These are phyloP conservation scores for Antennarius maculatus DNA, from an alignment of 2,797 vertebrate species.

Conservation along the genomic window DNA sequence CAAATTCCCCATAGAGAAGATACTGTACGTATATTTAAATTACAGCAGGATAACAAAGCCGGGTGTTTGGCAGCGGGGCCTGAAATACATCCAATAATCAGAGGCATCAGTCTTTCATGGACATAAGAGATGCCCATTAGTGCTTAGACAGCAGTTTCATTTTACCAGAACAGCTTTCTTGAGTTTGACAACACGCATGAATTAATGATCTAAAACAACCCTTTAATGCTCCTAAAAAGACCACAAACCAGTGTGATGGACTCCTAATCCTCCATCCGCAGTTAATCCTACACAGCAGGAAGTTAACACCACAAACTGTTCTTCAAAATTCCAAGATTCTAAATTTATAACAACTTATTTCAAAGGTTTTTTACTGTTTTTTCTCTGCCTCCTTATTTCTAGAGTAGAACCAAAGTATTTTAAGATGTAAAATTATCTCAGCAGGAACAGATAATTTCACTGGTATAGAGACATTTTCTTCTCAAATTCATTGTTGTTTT, in stretches of 20 bases:
- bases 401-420: no score
- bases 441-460: no score
- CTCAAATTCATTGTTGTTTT: no score
- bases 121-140: slow-evolving; percentile 24
- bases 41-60: neutral
- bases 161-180: slow-evolving; percentile 58
- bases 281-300: slow-evolving; percentile 29
- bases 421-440: no score
- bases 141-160: slow-evolving; percentile 51
- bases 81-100: slow-evolving; percentile 13
- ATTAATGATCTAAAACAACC: slow-evolving; percentile 36
- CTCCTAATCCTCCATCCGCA: slow-evolving; percentile 27
- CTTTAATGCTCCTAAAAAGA: slow-evolving; percentile 47
- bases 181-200: slow-evolving; percentile 31
- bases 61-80: neutral
- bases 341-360: no score
- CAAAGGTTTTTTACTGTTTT: no score
- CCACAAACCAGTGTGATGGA: slow-evolving; percentile 43
- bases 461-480: neutral
- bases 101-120: neutral
- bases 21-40: slow-evolving; percentile 1
- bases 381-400: no score
- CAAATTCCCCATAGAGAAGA: no score
- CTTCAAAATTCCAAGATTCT: no score
- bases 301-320: slow-evolving; percentile 1